phyloP scores from a whole-genome alignment of 2,113 vertebrate genomes.

The Antennarius striatus region DNA sequence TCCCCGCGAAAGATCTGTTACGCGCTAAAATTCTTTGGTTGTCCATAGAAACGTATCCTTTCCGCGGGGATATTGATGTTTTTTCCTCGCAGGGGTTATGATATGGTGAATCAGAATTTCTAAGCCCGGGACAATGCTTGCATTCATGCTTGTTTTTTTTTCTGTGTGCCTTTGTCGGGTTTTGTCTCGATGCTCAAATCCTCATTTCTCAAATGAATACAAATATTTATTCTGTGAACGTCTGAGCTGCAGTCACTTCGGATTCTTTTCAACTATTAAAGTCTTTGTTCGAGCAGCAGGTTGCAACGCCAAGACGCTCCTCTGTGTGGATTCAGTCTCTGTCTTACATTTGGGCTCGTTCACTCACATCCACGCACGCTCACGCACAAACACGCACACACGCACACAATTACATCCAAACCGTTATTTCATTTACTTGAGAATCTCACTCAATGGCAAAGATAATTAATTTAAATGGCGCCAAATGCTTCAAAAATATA shows the following conservation, averaged over 20 bases:
- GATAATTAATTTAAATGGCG: neutral
- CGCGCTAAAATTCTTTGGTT: conserved; percentile 96
- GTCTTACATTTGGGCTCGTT: neutral
- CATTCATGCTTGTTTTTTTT: conserved; percentile 85
- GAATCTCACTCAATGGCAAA: neutral
- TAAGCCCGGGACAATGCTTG: conserved; percentile 91
- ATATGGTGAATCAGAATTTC: conserved; percentile 98
- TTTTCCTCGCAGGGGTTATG: conserved; percentile 99
- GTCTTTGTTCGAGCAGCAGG: conserved; percentile 92
- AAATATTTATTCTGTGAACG: conserved; percentile 92
- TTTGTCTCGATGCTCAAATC: conserved; percentile 78
- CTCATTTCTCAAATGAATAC: conserved; percentile 88
- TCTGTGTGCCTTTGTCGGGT: conserved; percentile 63
- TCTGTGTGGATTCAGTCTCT: conserved; percentile 14
- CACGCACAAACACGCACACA: neutral
- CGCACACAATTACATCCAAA: neutral
- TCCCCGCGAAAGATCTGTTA: conserved; percentile 86
- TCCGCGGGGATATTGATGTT: conserved; percentile 98
- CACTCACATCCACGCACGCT: neutral
- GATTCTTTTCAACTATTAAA: conserved; percentile 86
- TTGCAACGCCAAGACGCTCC: conserved; percentile 84
- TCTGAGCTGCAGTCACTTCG: conserved; percentile 86
- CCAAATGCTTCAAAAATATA: neutral
- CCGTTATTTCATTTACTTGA: neutral
- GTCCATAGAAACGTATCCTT: conserved; percentile 99